Evolutionary conservation across 2,888 invertebrate species (phyloP).

Genomic region (Hylaea fasciaria): DNA sequence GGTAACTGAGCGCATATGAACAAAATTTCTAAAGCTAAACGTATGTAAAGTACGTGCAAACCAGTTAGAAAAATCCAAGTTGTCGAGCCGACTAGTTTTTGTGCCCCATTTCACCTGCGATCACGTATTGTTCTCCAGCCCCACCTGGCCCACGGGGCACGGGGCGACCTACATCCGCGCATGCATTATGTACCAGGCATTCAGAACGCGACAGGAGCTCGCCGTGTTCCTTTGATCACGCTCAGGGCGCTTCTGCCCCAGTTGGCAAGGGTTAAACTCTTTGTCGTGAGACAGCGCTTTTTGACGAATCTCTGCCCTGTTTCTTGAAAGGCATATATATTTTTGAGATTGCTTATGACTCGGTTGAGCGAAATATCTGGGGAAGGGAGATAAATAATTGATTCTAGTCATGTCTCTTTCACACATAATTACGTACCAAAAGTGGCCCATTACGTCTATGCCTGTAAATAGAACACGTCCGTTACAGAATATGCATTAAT

Average conservation of each 20-base stretch:
- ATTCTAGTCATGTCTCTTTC: not conserved
- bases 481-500: too few relatives aligned
- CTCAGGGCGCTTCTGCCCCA: conserved; percentile 59
- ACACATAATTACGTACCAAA: not conserved
- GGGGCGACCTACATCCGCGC: conserved; percentile 56
- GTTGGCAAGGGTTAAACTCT: conserved; percentile 64
- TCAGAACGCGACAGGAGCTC: conserved; percentile 61
- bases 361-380: not conserved
- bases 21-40: not conserved
- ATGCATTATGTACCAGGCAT: conserved; percentile 57
- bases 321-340: conserved; percentile 15
- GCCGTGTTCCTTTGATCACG: conserved; percentile 65
- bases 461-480: not conserved
- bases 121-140: conserved; percentile 25
- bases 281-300: conserved; percentile 50
- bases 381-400: not conserved
- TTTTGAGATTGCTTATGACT: conserved; percentile 13
- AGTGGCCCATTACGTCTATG: too few relatives aligned
- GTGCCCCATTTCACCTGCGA: conserved; percentile 34
- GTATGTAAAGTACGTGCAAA: too few relatives aligned
- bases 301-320: conserved; percentile 36
- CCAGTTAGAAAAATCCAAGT: not conserved
- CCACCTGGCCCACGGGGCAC: conserved; percentile 35
- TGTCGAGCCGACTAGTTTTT: conserved; percentile 27
- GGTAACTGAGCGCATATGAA: too few relatives aligned